These are phyloP conservation scores for Valencia hispanica DNA, from an alignment of 2,797 vertebrate genomes.

Conservation along the genomic window DNA sequence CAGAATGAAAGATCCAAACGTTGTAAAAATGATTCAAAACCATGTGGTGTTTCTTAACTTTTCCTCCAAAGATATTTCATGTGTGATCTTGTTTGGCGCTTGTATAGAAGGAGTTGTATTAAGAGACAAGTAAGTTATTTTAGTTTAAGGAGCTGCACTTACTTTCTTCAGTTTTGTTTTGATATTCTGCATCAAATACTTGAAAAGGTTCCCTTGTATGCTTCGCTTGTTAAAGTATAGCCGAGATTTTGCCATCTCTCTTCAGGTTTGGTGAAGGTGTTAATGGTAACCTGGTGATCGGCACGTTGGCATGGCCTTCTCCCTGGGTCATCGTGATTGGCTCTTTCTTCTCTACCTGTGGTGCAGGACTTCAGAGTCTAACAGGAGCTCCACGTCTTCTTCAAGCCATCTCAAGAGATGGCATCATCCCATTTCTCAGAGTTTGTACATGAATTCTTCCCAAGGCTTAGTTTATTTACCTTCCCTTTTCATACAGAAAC, in stretches of 20 bases:
- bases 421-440: conserved; percentile 96
- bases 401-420: conserved; percentile 94
- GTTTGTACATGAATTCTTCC: conserved; percentile 35
- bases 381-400: conserved; percentile 96
- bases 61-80: conserved; percentile 83
- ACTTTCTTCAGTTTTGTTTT: background rate
- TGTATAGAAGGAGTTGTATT: conserved; percentile 96
- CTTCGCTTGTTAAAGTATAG: background rate
- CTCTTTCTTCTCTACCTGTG: conserved; percentile 97
- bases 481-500: background rate
- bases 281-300: conserved; percentile 95
- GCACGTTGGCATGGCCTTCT: conserved; percentile 94
- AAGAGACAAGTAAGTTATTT: conserved; percentile 90
- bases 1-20: background rate
- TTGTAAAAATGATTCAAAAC: background rate
- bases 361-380: conserved; percentile 96
- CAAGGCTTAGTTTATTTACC: background rate
- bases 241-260: background rate
- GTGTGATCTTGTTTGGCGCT: conserved; percentile 92
- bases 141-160: background rate
- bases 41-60: conserved; percentile 56
- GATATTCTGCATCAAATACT: background rate
- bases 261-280: conserved; percentile 95
- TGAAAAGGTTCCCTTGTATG: background rate
- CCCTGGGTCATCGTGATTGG: conserved; percentile 99